Evolutionary conservation across 2,113 vertebrate species (phyloP).

Genomic region (Deroptyus accipitrinus): DNA sequence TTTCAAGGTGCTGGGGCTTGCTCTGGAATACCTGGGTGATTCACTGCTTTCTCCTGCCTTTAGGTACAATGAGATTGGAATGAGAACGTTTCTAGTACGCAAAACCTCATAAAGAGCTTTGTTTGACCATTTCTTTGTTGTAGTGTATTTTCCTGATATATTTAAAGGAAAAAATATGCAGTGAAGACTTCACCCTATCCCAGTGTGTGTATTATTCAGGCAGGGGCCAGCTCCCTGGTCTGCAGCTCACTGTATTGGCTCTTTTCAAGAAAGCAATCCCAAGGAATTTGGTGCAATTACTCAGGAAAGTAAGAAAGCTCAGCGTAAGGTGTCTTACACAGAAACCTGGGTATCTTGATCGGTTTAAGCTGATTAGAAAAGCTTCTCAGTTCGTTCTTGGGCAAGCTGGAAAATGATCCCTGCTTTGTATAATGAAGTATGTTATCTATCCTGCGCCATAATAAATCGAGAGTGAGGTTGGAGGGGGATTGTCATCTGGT

Average conservation of each 20-base stretch:
- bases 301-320: not conserved
- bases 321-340: not conserved
- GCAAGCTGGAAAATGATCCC: conserved; percentile 55
- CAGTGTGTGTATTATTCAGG: not conserved
- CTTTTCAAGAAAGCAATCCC: not conserved
- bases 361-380: conserved; percentile 50
- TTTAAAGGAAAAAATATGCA: not conserved
- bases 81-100: not conserved
- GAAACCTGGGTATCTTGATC: conserved; percentile 33
- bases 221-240: not conserved
- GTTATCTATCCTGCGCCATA: conserved; percentile 39
- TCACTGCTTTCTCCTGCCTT: not conserved
- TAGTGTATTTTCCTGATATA: rapidly evolving
- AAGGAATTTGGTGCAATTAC: not conserved
- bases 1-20: conserved; percentile 17
- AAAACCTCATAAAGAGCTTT: not conserved
- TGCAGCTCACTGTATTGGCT: not conserved
- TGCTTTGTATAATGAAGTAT: conserved; percentile 50
- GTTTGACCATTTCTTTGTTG: not conserved
- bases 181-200: not conserved
- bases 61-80: not conserved
- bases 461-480: conserved; percentile 26
- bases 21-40: not conserved
- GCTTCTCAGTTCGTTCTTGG: conserved; percentile 40
- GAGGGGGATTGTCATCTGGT: conserved; percentile 49